Evolutionary conservation across 64 coral and sea anemone genomes (phyloP).

Genomic region (Trachythela sp.): DNA sequence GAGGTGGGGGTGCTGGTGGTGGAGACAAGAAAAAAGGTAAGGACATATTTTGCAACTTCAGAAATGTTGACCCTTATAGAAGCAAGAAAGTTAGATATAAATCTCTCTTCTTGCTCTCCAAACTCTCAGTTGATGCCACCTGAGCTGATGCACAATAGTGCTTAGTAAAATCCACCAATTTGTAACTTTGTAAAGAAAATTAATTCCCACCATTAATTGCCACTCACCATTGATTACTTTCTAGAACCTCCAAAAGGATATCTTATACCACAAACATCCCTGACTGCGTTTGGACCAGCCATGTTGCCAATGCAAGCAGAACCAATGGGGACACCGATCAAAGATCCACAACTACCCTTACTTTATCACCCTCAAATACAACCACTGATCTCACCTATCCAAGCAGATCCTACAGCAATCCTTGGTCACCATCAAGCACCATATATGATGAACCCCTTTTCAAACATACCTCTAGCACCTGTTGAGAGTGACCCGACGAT

Average conservation of each 20-base stretch:
- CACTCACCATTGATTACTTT: neutral
- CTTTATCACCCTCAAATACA: neutral
- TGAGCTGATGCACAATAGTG: too few relatives aligned
- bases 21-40: neutral
- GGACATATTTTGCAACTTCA: too few relatives aligned
- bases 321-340: slow-evolving; percentile 3
- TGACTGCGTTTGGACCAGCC: slow-evolving; percentile 15
- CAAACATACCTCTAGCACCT: neutral
- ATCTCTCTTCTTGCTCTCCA: too few relatives aligned
- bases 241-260: slow-evolving; percentile 3
- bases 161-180: too few relatives aligned
- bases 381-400: neutral
- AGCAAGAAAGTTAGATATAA: too few relatives aligned
- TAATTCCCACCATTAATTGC: too few relatives aligned
- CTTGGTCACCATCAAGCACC: slow-evolving; percentile 23
- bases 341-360: slow-evolving; percentile 11
- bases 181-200: too few relatives aligned
- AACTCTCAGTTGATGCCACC: too few relatives aligned
- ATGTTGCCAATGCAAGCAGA: slow-evolving; percentile 29
- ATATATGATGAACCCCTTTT: slow-evolving; percentile 8
- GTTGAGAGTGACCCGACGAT: slow-evolving; percentile 11
- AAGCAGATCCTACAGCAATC: slow-evolving; percentile 12
- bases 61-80: too few relatives aligned
- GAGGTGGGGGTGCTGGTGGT: neutral
- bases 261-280: neutral